Base-by-base conservation (phyloP, 1,140 invertebrate genomes). In the Hylyphantes graminicola region DNA sequence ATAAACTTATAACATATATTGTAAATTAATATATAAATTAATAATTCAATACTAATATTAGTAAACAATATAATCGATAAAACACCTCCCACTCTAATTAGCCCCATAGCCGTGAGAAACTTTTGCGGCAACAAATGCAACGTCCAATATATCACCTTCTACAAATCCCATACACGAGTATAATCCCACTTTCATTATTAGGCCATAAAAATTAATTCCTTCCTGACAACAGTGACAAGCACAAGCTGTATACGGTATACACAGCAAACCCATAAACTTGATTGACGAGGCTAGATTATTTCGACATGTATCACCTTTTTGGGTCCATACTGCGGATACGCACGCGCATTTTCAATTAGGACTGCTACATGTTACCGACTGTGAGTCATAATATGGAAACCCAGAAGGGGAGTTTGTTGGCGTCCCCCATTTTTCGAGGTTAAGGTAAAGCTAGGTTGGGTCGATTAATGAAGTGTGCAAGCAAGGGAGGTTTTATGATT, bases 271-370 rank as follows among this genome's bases (percentile, higher is more conserved):
- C 53, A 74, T 74, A 74, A 74, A 74, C 13, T 57, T 74, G 72
- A 74, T 74, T 4, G 72, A 74, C 72, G 72, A 74, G 13, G 59
- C 15, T 10, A 74, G 72, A 74, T 74, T 59, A 59, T 74, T 74
- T 54, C 17, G 54, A 74, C 54, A 57, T 57, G 19, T 74, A 74
- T 74, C 51, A 74, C 72, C 54, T 74, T 74, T 57, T 55, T 17
- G 7, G 13, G 48, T 51, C 17, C 21, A 17, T n/a, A 35, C 51
- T 17, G 13, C 7, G 59, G 13, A 57, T 74, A 74, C 72, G 21
- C 72, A 74, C 72, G 72, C 54, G 10, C 54, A 57, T 54, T 74
- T 61, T 61, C 59, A 61, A 61, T 61, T 61, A 61, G 17, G 11
- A 17, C 59, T 17, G 13, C 17, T 61, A 17, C 59, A 15, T 61